Evolutionary conservation across 2,113 vertebrate species (phyloP), one percentile per base, ranked within the genome.

Genomic region (Merops nubicus): DNA sequence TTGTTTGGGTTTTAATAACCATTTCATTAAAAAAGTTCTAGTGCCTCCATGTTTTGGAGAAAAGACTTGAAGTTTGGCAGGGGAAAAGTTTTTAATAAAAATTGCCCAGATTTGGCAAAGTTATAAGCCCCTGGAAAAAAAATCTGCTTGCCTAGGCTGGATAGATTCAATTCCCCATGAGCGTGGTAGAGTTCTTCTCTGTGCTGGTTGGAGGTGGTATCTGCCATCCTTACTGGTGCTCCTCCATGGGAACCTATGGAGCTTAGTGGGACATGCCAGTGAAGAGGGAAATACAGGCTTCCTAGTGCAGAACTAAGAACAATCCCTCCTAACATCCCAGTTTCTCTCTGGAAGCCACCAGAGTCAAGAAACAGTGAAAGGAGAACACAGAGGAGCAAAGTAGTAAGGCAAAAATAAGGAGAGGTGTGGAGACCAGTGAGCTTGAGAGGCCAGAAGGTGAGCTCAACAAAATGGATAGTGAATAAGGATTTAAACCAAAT

Each of bases 21-120:
- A 45, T 50, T 93, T 88, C 72, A 94, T 95, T 95, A 94, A 93
- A 93, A 93, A 86, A 95, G 79, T 50, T 88, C 50, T 68, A 86
- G 18, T 88, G 56, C 45, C 42, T 93, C 70, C 85, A 86, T 43
- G 63, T 84, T 96, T 91, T 94, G 88, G 54, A 96, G 88, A 80
- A 90, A 93, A 18, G 51, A 70, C 54, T 67, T 84, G 51, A 93
- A 77, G 86, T 86, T 72, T 96, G 90, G 93, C 90, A 94, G 43
- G 34, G 31, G 42, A 54, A 12, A 94, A 47, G 68, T 80, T 96
- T 94, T 88, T 78, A 85, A 33, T 93, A 95, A 57, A 85, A 93
- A 43, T 45, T 94, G 63, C 51, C 82, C 60, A 56, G 11, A 86
- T 93, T 59, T 92, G 64, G 56, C 42, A 56, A 79, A 89, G n/a